Base-by-base conservation (phyloP, 2,888 invertebrate species). In the Leistus spinibarbis region DNA sequence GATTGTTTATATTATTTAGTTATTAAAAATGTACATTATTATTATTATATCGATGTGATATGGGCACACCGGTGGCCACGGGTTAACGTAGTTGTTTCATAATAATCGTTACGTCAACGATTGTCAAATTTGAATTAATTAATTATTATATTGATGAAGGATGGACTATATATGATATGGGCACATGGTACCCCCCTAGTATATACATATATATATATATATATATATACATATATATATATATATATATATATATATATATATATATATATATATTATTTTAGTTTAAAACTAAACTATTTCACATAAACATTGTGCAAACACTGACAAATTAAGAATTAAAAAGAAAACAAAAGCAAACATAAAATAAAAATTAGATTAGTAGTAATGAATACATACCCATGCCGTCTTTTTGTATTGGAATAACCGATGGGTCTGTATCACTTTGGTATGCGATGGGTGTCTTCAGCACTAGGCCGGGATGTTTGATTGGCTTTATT, bases 351-450 rank as follows among this genome's bases (percentile, higher is more conserved):
- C 77, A 76, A 76, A 73, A 66, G 68, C 73, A 76, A 71, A 54
- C 66, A 73, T 77, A 76, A 22, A 73, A 77, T 64, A 65, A 77
- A 73, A 24, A 77, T 65, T 76, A 40, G 19, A 27, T 19, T 60
- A 20, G 19, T 27, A 76, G 81, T 57, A 70, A 80, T 24, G 23
- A 23, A 22, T 67, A 86, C 90, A 90, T 88, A 95, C 95, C 95
- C 88, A 95, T 95, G 86, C 94, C 95, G 85, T 95, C 95, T 86
- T 93, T 94, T 85, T 92, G 91, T 82, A 96, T 92, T 71, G 96
- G 95, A 86, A 96, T 92, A 82, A 95, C 93, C 78, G 94, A 93
- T 77, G 94, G 90, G 87, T 95, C 95, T 73, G 92, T 92, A 84
- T 92, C 91, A 81, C 92, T 91, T 83, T 92, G 91, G 86, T 93